Evolutionary conservation across 2,113 vertebrate species (phyloP), one percentile per base, ranked within the genome.

Genomic region (Aldabrachelys gigantea): DNA sequence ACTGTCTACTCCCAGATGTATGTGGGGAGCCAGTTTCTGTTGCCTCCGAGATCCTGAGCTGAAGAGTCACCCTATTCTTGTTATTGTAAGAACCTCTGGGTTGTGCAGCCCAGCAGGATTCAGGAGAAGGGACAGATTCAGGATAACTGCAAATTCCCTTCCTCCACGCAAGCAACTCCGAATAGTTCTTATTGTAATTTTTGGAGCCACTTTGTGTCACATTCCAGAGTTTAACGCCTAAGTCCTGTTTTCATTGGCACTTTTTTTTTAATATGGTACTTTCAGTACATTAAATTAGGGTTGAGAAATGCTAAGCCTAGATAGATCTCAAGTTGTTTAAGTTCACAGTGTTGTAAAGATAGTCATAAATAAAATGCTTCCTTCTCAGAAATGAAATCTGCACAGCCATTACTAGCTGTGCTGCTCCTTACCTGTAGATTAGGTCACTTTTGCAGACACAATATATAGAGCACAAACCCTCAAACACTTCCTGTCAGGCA

Each of bases 181-280:
- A 59, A 41, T 92, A 90, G 75, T 29, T 80, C 76, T 22, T 80
- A 72, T 17, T 80, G 41, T 41, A 75, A 0, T 87, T 44, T 29
- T 59, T 87, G 47, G 31, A 84, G 31, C 14, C 69, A 89, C 44
- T 41, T 47, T 8, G 4, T 79, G 41, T 92, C 13, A 75, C 1
- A 1, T 56, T 21, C 85, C 53, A 90, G 59, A 93, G 79, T 13
- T 44, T 85, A 75, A 91, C 75, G 88, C 6, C 62, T 80, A 80
- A 72, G 53, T 87, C 62, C 57, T 78, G 29, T 12, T 49, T 25
- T 79, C 82, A 10, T 82, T 95, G 10, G 49, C 84, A 54, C 5
- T 9, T 44, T 87, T 89, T 29, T 3, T 92, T 78, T 75, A 83
- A 88, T 8, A 85, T 90, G 85, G 91, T 92, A 65, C 7, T 91